Evolutionary conservation across 1,140 invertebrate genomes (phyloP).

Genomic region (Bilobella aurantiaca): DNA sequence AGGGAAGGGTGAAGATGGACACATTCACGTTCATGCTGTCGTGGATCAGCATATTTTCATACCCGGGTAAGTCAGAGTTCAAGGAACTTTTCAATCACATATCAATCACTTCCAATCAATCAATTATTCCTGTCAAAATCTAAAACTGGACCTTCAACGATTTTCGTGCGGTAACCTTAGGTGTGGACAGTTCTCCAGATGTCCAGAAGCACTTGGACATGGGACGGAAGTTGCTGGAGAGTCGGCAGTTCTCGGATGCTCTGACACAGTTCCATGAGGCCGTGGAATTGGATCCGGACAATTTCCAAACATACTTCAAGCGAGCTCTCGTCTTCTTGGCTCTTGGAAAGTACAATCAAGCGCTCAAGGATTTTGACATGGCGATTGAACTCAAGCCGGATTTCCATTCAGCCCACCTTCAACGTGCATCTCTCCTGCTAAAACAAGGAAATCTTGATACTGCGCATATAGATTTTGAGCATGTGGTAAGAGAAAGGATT

Average conservation of each 20-base stretch:
- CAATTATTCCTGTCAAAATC: no score
- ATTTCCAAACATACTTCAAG: conserved; percentile 90
- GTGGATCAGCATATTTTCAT: conserved; percentile 27
- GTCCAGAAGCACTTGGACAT: conserved; percentile 86
- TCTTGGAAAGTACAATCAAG: conserved; percentile 88
- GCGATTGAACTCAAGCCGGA: conserved; percentile 89
- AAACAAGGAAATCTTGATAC: conserved; percentile 76
- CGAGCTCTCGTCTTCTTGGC: conserved; percentile 94
- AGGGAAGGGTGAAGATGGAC: conserved; percentile 16
- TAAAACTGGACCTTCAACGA: not conserved
- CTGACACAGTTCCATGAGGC: conserved; percentile 95
- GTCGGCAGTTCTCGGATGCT: conserved; percentile 89
- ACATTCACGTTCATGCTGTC: conserved; percentile 27
- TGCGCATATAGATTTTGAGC: conserved; percentile 69
- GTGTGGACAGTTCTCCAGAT: conserved; percentile 42
- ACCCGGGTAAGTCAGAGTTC: no score
- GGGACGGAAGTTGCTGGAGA: conserved; percentile 77
- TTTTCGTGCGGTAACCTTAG: conserved; percentile 10
- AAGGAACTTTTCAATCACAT: no score
- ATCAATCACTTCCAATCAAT: no score
- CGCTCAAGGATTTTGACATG: conserved; percentile 81
- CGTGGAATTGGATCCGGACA: conserved; percentile 88
- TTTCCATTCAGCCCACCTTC: conserved; percentile 78
- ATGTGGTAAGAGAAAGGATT: conserved; percentile 59
- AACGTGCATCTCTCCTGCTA: conserved; percentile 74